Evolutionary conservation across 2,797 vertebrate genomes (phyloP), one percentile per base, ranked within the genome.

Genomic region (Capromys pilorides): DNA sequence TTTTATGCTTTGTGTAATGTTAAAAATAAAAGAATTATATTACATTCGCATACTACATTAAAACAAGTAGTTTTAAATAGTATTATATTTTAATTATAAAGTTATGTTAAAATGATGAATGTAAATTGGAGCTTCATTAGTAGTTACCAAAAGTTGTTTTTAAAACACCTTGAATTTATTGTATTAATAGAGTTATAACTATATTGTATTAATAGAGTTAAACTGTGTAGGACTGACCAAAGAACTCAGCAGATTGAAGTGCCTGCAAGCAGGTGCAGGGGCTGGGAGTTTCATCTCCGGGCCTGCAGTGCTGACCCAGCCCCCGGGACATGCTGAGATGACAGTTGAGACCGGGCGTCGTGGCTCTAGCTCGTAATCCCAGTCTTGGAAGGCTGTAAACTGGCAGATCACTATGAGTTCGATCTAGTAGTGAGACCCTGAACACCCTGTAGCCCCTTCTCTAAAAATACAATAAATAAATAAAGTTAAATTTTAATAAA

Each of bases 1-100:
- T 90, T 77, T 90, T 90, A 51, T 77, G 11, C 69, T 66, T 88
- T 86, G 11, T 78, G 3, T 62, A 49, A 88, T 94, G 5, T 75
- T 73, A 41, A 93, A 88, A 41, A 5, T 31, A 54, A 75, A 80
- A 59, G 3, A 49, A 41, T 67, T 77, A 45, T 61, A 33, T 77
- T 83, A 33, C 26, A 21, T 39, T 81, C 33, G 19, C 13, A 12
- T 8, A 78, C 71, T 33, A 26, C 39, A 36, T 49, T 57, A 83
- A 86, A 88, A 36, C 45, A n/a, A 21, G 6, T 80, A 33, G 45
- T 16, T 11, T 66, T 59, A 51, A 77, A 82, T 66, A 49, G 31
- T 57, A 39, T 57, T 57, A 62, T 64, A 5, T 79, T 79, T 80
- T 69, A 94, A 90, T 87, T 36, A 79, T 83, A 5, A 85, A 16